Percentiles rank a stretch among this genome's conserved stretches.
Conservation (phyloP, 1,140 invertebrate species). For the Ditylenchus dipsaci region DNA sequence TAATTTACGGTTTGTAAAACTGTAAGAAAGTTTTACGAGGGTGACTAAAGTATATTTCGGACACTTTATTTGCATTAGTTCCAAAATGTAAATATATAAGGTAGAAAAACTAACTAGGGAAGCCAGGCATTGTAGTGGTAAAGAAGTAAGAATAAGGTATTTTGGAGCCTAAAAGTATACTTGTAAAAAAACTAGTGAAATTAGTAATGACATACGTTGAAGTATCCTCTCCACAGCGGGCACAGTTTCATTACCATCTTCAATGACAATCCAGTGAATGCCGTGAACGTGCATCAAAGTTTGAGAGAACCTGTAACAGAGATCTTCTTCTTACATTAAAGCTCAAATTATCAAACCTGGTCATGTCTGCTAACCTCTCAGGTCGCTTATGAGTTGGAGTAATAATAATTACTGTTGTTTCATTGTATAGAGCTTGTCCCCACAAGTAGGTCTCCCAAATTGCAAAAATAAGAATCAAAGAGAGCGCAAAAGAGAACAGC, state of each 20-base stretch:
- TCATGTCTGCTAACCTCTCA: conserved; percentile 40
- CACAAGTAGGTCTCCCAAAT: conserved; percentile 31
- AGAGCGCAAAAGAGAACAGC: conserved; percentile 23
- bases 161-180: conserved; percentile 12
- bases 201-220: not conserved
- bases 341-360: conserved; percentile 20
- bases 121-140: conserved; percentile 44
- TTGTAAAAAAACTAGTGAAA: too few species aligned
- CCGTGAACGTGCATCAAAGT: conserved; percentile 42
- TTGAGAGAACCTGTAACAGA: conserved; percentile 38
- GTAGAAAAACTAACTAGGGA: conserved; percentile 23
- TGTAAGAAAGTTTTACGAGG: too few species aligned
- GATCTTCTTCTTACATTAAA: not conserved
- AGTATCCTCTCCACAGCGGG: conserved; percentile 35
- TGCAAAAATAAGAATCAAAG: conserved; percentile 28
- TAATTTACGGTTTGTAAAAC: too few species aligned
- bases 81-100: too few species aligned
- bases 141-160: conserved; percentile 44
- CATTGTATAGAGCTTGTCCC: conserved; percentile 21
- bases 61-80: too few species aligned
- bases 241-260: conserved; percentile 37
- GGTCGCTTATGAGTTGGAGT: conserved; percentile 39
- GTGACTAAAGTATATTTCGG: too few species aligned
- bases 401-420: conserved; percentile 36
- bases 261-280: conserved; percentile 41